Base-by-base conservation (phyloP, 2,888 invertebrate genomes). In the Homarus gammarus region DNA sequence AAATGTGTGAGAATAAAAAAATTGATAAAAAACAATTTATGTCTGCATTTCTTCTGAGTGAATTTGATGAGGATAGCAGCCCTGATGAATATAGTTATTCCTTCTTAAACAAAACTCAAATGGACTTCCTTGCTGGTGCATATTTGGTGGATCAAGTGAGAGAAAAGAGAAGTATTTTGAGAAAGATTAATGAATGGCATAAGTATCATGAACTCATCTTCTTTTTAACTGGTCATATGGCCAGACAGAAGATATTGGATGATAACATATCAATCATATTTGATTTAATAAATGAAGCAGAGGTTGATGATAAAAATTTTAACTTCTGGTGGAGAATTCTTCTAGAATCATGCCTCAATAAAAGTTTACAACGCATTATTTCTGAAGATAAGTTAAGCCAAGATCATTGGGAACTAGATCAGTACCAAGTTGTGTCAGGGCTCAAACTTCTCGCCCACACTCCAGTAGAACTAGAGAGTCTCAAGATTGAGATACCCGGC, bases 301-400 rank as follows among this genome's bases (percentile, higher is more conserved):
- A 64, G 18, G 27, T 84, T 33, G 33, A 27, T 10, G 10, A n/a
- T 64, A 8, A 2, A 0, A 38, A 73, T 56, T 88, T 27, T 38
- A 61, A 88, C 27, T 88, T 83, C 36, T 88, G 88, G 88, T 88
- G 88, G 88, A 88, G 27, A 12, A 61, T 88, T 15, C 22, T 83
- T 12, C 36, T 75, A 22, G 88, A 88, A 44, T 36, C 88, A 70
- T 31, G n/a, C 22, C 38, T 31, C 15, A 22, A 78, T 38, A 2
- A 6, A n/a, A 6, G 15, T 51, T 38, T 83, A 36, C 51, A 51
- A 22, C 0, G 12, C 1, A 51, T 31, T 36, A 84, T 88, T 70
- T 40, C 56, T 61, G 33, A 18, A 49, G 18, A 49, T 18, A 56
- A 31, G 31, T 40, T 88, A 38, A 77, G 68, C 15, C 5, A 1